Conservation (phyloP, 2,797 vertebrate genomes). For the Semotilus atromaculatus region DNA sequence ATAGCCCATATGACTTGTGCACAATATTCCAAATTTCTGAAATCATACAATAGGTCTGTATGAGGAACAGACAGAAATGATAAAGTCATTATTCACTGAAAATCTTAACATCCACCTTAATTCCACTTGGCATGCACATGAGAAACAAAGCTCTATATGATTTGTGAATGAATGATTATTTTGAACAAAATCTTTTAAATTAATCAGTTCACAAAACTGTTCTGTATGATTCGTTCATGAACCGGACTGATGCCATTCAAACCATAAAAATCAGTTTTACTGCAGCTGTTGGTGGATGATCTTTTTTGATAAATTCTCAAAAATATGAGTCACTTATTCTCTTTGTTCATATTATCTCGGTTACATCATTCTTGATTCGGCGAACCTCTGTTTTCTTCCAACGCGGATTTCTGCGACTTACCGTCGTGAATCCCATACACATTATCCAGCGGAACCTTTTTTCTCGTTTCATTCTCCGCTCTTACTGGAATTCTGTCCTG, state of each 20-base stretch:
- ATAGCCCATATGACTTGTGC: background rate
- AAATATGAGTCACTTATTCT: constrained; percentile 39
- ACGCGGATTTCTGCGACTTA: constrained; percentile 9
- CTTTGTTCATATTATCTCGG: constrained; percentile 8
- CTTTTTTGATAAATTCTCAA: constrained; percentile 1
- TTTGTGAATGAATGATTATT: background rate
- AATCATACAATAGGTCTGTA: background rate
- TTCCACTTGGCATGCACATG: background rate
- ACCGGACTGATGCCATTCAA: background rate
- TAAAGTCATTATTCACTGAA: background rate
- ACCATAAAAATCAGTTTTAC: background rate
- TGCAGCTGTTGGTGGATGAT: constrained; percentile 24
- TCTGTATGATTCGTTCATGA: background rate
- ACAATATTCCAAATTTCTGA: background rate
- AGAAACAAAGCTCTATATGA: background rate
- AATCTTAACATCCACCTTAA: background rate
- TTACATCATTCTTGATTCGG: constrained; percentile 25
- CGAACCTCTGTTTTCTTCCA: constrained; percentile 36
- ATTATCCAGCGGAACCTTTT: constrained; percentile 57
- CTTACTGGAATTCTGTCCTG: constrained; percentile 73
- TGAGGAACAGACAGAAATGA: background rate
- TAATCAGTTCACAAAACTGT: background rate
- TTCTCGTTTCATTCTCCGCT: constrained; percentile 61
- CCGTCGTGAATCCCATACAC: background rate
- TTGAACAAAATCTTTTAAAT: background rate